phyloP scores from a whole-genome alignment of 2,797 vertebrate species.

The Antrozous pallidus region DNA sequence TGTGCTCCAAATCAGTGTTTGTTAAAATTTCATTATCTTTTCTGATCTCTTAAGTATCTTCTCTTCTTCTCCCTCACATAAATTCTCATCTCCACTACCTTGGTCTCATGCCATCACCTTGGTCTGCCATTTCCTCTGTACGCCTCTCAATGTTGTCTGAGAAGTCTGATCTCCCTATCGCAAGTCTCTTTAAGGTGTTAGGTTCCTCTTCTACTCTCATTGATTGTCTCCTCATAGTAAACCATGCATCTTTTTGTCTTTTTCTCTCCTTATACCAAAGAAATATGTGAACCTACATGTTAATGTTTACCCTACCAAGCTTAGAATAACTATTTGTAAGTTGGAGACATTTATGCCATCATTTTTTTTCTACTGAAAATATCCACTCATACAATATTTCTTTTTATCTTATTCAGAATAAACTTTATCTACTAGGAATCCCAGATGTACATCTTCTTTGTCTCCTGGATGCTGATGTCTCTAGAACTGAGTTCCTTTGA shows the following conservation, averaged over 20 bases:
- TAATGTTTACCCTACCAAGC: not conserved
- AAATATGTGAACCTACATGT: not conserved
- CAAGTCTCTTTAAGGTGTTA: not conserved
- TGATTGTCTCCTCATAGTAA: not conserved
- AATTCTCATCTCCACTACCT: not conserved
- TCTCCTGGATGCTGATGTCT: not conserved
- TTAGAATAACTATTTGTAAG: not conserved
- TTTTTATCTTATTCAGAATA: not conserved
- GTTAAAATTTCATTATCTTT: not conserved
- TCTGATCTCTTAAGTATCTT: not conserved
- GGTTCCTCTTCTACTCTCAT: not conserved
- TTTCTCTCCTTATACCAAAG: not conserved
- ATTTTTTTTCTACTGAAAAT: not conserved
- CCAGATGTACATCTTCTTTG: not conserved
- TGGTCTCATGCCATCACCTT: not conserved
- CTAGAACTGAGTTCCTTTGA: not conserved
- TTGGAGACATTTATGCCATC: not conserved
- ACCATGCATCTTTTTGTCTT: not conserved
- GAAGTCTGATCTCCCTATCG: not conserved
- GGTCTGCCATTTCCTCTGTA: not conserved
- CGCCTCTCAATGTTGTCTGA: not conserved
- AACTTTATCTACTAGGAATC: not conserved
- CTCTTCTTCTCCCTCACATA: not conserved
- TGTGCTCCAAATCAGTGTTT: not conserved
- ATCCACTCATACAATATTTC: not conserved